phyloP scores from a whole-genome alignment of 2,888 invertebrate genomes.

The Petrolisthes cinctipes region DNA sequence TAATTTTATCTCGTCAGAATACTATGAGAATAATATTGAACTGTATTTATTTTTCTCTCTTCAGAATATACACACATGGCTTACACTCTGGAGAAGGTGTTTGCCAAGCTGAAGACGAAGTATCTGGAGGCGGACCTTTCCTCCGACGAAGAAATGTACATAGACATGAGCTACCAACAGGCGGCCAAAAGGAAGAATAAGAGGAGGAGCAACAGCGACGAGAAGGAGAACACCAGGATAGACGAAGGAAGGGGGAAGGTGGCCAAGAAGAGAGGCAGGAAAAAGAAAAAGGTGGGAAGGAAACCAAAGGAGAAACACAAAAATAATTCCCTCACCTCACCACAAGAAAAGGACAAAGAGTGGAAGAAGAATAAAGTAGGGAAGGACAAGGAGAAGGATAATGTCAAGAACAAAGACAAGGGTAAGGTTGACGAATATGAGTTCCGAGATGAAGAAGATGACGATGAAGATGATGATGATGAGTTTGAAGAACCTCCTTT shows the following conservation, averaged over 20 bases:
- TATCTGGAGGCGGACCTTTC: conserved; percentile 85
- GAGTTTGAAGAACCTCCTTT: conserved; percentile 61
- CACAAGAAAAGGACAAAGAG: conserved; percentile 32
- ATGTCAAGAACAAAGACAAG: conserved; percentile 51
- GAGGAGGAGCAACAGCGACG: conserved; percentile 58
- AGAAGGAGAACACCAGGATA: conserved; percentile 59
- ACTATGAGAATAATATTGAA: not conserved
- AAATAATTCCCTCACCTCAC: conserved; percentile 12
- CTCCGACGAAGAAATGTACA: conserved; percentile 76
- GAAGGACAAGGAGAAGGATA: conserved; percentile 49
- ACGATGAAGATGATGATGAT: conserved; percentile 63
- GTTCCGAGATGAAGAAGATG: conserved; percentile 52
- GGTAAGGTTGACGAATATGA: conserved; percentile 53
- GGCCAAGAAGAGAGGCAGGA: conserved; percentile 59
- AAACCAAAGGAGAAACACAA: conserved; percentile 62
- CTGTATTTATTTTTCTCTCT: not conserved
- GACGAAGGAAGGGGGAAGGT: conserved; percentile 48
- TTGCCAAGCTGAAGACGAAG: conserved; percentile 84
- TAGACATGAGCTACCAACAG: conserved; percentile 67
- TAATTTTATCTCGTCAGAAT: too few relatives aligned
- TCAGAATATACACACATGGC: conserved; percentile 92
- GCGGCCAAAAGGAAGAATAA: conserved; percentile 56
- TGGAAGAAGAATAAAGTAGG: conserved; percentile 36
- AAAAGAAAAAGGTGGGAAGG: conserved; percentile 64
- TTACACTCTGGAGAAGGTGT: conserved; percentile 83